These are phyloP conservation scores for Pteruthius melanotis DNA, from an alignment of 2,113 vertebrate genomes.

Conservation along the genomic window DNA sequence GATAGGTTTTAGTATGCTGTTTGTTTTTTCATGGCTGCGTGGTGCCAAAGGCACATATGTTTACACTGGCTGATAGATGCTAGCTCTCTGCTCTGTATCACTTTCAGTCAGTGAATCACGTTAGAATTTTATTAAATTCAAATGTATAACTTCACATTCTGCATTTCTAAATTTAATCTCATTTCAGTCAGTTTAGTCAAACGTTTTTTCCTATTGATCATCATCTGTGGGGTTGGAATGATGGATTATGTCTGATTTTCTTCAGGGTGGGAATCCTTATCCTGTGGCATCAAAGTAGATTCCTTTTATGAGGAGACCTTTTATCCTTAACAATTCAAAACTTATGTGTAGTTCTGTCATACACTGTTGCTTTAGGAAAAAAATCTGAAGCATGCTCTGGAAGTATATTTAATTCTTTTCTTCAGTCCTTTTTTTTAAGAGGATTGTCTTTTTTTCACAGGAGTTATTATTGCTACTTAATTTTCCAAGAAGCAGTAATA, in stretches of 20 bases:
- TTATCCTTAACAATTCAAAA: not conserved
- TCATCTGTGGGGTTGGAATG: not conserved
- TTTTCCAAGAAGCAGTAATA: not conserved
- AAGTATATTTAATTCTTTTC: not conserved
- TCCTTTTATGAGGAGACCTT: not conserved
- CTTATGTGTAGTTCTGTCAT: not conserved
- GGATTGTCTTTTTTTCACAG: not conserved
- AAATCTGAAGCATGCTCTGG: not conserved
- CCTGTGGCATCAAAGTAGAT: not conserved
- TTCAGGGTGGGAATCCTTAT: not conserved
- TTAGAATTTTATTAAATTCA: not conserved
- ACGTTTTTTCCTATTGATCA: not conserved
- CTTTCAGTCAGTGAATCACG: not conserved
- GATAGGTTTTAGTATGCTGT: not conserved
- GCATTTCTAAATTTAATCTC: not conserved
- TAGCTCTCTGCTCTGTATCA: not conserved
- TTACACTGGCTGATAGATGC: rapidly evolving
- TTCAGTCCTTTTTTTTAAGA: not conserved
- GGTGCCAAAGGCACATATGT: not conserved
- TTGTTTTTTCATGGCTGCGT: not conserved
- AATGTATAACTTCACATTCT: not conserved
- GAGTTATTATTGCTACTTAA: not conserved
- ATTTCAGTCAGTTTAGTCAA: not conserved
- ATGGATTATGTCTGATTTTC: not conserved
- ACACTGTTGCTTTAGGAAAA: not conserved